A percentile compares a stretch with the other conserved stretches of the same genome.
Conservation (phyloP, 2,797 vertebrate genomes). For the Eulemur mongoz region DNA sequence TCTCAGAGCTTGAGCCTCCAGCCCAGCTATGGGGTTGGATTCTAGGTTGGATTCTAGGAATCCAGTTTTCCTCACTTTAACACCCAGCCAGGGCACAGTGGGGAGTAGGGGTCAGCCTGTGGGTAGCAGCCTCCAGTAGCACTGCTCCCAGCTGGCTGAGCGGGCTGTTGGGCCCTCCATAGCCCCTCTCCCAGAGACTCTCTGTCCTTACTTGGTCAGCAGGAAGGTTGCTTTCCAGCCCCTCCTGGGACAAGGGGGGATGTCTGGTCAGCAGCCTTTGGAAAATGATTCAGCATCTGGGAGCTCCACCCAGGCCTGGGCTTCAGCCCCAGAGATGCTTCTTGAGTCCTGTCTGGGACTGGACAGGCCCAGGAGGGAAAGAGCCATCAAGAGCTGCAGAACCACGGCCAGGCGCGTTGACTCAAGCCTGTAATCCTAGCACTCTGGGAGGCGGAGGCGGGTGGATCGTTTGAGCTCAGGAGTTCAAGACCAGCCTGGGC, state of each 20-base stretch:
- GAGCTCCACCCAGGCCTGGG: not conserved
- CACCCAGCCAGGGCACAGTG: not conserved
- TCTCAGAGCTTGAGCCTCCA: not conserved
- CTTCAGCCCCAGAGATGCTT: not conserved
- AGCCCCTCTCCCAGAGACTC: not conserved
- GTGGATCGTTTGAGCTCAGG: too few relatives aligned
- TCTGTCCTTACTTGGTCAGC: not conserved
- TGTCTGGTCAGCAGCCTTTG: conserved; percentile 22
- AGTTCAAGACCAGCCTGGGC: too few relatives aligned
- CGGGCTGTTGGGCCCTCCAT: not conserved
- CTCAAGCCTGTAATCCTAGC: too few relatives aligned
- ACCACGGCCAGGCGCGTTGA: too few relatives aligned
- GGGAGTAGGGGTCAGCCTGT: not conserved
- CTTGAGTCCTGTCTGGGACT: not conserved
- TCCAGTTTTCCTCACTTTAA: not conserved
- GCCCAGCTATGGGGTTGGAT: not conserved
- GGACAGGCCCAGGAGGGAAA: not conserved
- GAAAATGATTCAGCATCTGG: conserved; percentile 4
- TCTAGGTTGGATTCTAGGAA: not conserved
- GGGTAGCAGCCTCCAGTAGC: not conserved
- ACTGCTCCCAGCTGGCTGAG: not conserved
- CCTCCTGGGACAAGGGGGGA: not conserved
- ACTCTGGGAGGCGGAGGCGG: too few relatives aligned
- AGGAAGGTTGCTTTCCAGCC: not conserved
- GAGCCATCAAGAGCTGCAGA: not conserved